Base-by-base conservation (phyloP, 2,797 vertebrate genomes). In the Syngnathus rostellatus region DNA sequence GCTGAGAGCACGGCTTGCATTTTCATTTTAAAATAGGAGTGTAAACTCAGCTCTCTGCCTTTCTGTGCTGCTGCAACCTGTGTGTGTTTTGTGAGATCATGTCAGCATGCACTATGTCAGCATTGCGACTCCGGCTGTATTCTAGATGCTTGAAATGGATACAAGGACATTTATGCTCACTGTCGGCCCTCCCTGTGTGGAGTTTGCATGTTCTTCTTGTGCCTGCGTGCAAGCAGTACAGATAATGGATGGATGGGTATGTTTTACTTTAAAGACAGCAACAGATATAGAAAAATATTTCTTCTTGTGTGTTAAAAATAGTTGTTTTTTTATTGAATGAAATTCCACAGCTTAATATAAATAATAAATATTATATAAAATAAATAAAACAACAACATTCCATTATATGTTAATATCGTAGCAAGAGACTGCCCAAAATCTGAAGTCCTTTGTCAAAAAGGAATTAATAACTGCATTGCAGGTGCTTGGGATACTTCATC, bases 401-500 rank as follows among this genome's bases (percentile, higher is more conserved):
- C 6, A 62, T 7, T 8, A 14, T 40, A 25, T 25, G 12, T 53
- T 46, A 16, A 12, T 25, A 61, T 39, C 14, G n/a, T 38, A 19
- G 40, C 40, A 62, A 8, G 17, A 45, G 14, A 23, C 21, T 45
- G n/a, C n/a, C 21, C 6, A 21, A 21, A 1, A 6, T 21, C 10
- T 41, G 40, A 6, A 16, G 14, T 14, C 41, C 21, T 45, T 46
- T 62, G 5, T 45, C 21, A 31, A 62, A 45, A 62, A 45, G 16
- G 41, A 14, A 25, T 62, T 2, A 46, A 25, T 45, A 31, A 62
- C 41, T 45, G 21, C 41, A 23, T 57, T 38, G 21, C 41, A 62
- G 60, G 21, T 25, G 41, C 21, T 8, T 65, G 23, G 31, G 2
- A 41, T n/a, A 50, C 17, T 72, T 76, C 58, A 70, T 58, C 1